These are phyloP conservation scores for Caradrina clavipalpis DNA, from an alignment of 2,888 invertebrate species.

Conservation along the genomic window DNA sequence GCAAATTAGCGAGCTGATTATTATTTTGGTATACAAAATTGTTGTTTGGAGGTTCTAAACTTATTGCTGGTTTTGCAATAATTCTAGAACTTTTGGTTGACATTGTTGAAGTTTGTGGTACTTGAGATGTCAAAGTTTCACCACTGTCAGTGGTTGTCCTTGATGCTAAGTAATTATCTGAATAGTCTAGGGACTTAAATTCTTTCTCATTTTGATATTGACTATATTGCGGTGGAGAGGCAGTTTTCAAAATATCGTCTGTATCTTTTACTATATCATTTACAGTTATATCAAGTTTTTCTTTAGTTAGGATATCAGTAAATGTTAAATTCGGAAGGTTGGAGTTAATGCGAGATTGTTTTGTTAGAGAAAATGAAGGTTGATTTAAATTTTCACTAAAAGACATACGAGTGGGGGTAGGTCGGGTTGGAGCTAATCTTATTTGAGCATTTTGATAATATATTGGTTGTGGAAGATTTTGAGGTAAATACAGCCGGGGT, in stretches of 20 bases:
- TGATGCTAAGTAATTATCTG: constrained; percentile 72
- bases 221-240: constrained; percentile 73
- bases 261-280: constrained; percentile 85
- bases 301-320: constrained; percentile 83
- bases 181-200: constrained; percentile 69
- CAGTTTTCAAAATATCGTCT: constrained; percentile 76
- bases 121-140: constrained; percentile 77
- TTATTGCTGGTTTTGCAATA: constrained; percentile 74
- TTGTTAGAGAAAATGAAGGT: constrained; percentile 68
- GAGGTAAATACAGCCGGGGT: constrained; percentile 78
- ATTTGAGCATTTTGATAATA: constrained; percentile 72
- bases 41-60: constrained; percentile 80
- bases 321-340: constrained; percentile 82
- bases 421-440: constrained; percentile 68
- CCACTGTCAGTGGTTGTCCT: constrained; percentile 72
- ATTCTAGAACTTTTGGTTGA: constrained; percentile 75
- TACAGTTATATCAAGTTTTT: constrained; percentile 84
- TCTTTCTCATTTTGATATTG: constrained; percentile 70
- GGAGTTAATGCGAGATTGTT: constrained; percentile 69
- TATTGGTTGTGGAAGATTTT: constrained; percentile 67
- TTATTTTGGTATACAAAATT: constrained; percentile 67
- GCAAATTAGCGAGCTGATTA: constrained; percentile 79
- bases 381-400: constrained; percentile 60
- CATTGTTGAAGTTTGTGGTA: constrained; percentile 68
- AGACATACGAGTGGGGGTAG: constrained; percentile 64